These are phyloP conservation scores for Hymenopus coronatus DNA, from an alignment of 2,888 invertebrate species.

Conservation along the genomic window DNA sequence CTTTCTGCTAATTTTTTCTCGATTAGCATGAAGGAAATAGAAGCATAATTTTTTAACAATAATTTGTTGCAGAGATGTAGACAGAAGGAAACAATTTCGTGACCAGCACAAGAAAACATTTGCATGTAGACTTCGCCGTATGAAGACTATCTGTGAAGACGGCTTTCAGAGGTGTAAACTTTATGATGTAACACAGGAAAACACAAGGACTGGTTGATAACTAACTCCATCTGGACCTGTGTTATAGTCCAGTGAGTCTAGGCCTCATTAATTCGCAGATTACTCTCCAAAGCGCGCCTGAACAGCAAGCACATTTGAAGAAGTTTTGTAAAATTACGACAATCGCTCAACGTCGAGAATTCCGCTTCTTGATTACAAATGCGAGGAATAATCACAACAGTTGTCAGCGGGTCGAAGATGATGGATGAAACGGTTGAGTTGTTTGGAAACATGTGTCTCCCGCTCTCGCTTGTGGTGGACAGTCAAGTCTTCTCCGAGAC, in stretches of 20 bases:
- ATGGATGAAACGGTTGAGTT: background rate
- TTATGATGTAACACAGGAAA: too few species aligned
- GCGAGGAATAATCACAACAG: background rate
- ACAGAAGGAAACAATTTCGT: too few species aligned
- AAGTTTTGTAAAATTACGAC: background rate
- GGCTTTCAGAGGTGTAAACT: too few species aligned
- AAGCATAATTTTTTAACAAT: too few species aligned
- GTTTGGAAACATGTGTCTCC: background rate
- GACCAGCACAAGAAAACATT: too few species aligned
- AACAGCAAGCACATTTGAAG: background rate
- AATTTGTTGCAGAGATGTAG: too few species aligned
- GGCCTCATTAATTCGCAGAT: background rate
- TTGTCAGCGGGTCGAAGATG: background rate
- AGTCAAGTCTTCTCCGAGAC: background rate
- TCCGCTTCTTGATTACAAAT: background rate
- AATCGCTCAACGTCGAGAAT: background rate
- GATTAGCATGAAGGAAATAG: too few species aligned
- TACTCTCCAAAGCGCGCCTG: background rate
- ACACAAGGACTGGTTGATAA: background rate
- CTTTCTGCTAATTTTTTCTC: too few species aligned
- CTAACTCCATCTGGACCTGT: background rate
- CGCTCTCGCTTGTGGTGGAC: background rate
- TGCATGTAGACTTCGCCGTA: too few species aligned
- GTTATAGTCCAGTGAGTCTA: background rate
- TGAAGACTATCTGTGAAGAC: too few species aligned